phyloP scores from a whole-genome alignment of 1,140 invertebrate genomes.

The Danaus melanippus region DNA sequence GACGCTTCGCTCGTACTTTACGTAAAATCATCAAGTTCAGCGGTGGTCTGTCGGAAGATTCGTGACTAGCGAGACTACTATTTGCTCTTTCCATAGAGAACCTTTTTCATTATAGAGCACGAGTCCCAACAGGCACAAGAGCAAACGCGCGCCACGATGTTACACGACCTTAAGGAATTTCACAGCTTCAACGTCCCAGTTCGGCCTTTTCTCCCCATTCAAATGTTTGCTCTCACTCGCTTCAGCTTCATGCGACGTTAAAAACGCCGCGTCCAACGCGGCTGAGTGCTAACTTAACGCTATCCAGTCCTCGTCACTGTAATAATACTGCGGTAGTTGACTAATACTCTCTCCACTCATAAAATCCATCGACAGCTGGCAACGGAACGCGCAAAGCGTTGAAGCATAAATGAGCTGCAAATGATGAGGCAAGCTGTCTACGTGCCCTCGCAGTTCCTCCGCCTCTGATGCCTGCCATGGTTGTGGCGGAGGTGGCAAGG shows the following conservation, averaged over 20 bases:
- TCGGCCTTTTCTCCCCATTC: conserved; percentile 54
- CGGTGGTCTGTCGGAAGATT: conserved; percentile 65
- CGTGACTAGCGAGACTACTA: conserved; percentile 66
- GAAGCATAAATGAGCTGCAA: conserved; percentile 63
- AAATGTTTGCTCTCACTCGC: conserved; percentile 64
- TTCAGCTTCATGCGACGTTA: conserved; percentile 60
- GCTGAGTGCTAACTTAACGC: conserved; percentile 59
- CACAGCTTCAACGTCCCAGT: conserved; percentile 58
- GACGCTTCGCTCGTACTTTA: conserved; percentile 18
- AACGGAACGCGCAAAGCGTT: conserved; percentile 66
- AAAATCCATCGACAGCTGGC: conserved; percentile 64
- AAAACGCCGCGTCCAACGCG: conserved; percentile 56
- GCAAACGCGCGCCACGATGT: conserved; percentile 66
- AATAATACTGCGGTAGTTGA: conserved; percentile 72
- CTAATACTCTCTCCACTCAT: conserved; percentile 70
- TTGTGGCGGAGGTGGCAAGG: conserved; percentile 56
- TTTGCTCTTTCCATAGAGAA: conserved; percentile 65
- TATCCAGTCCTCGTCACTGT: conserved; percentile 68
- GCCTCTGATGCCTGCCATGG: conserved; percentile 57
- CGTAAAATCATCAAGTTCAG: conserved; percentile 40
- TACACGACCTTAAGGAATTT: conserved; percentile 68
- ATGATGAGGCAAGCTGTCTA: conserved; percentile 39
- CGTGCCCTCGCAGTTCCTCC: conserved; percentile 61
- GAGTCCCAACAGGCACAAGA: conserved; percentile 56
- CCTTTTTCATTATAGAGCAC: conserved; percentile 68